Evolutionary conservation across 2,888 invertebrate genomes (phyloP), one percentile per base, ranked within the genome.

Genomic region (Andrena chrysosceles): DNA sequence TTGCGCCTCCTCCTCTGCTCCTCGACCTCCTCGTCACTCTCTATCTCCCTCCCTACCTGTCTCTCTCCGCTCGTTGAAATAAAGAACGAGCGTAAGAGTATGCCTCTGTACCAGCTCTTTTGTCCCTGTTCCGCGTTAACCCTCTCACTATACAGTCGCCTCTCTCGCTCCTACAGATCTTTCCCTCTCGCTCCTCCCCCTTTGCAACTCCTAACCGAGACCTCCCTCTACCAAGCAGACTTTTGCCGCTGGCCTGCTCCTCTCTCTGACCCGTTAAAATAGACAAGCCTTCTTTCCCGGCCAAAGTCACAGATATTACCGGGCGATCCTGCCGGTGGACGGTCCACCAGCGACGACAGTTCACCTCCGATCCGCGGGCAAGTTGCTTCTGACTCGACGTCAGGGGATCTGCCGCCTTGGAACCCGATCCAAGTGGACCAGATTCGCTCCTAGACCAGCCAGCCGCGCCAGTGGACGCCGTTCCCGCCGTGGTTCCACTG

Each of bases 211-310:
- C 35, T 8, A 33, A 33, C 33, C 33, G 33, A 33, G 33, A 33
- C 35, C 67, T 70, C 59, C 8, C 49, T 62, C 62, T 73, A 67
- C 31, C 52, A 48, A 56, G 54, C 76, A 49, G 60, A 64, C 83
- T 71, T 83, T 79, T 79, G 84, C 83, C 64, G 35, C 83, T 68
- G 35, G 82, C 62, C 77, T 7, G 69, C 66, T 81, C 77, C 84
- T 85, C 85, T 86, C 82, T 84, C 85, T 86, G 89, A 89, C 86
- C 86, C 87, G 90, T 92, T 91, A 93, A 93, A 93, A 93, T 93
- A 93, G 93, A 92, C 92, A 86, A 92, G 89, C 85, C 89, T 90
- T 91, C 89, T 89, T 91, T 91, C 89, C 87, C 90, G 89, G 90
- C 90, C 89, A 91, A 91, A 93, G 91, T 91, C 90, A 89, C 87